A percentile compares a stretch with the other conserved stretches of the same genome.
phyloP scores from a whole-genome alignment of 2,797 vertebrate genomes.

The Melanogrammus aeglefinus region DNA sequence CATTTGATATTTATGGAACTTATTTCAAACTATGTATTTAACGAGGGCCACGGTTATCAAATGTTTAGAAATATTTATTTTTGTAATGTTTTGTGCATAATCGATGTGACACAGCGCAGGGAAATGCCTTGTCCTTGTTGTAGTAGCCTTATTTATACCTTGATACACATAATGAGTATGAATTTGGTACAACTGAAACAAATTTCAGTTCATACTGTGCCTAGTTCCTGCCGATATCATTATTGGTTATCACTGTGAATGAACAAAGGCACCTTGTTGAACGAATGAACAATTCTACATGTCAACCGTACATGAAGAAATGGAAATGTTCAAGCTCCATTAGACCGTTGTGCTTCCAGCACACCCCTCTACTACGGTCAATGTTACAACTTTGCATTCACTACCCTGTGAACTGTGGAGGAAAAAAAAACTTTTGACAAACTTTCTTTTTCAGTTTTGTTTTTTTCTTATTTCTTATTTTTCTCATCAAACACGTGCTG shows the following conservation, averaged over 20 bases:
- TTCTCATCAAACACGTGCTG: neutral
- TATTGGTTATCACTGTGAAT: neutral
- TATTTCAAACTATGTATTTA: neutral
- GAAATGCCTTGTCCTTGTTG: neutral
- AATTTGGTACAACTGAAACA: neutral
- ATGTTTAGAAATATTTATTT: neutral
- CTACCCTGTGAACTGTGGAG: too few relatives aligned
- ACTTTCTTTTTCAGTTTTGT: too few relatives aligned
- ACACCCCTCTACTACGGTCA: too few relatives aligned
- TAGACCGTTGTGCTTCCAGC: too few relatives aligned
- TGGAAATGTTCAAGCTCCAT: too few relatives aligned
- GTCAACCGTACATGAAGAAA: too few relatives aligned
- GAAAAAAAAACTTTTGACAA: neutral
- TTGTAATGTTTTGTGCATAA: neutral
- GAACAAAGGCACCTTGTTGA: neutral
- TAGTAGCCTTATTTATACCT: neutral
- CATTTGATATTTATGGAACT: neutral
- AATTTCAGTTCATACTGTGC: neutral
- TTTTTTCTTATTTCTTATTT: too few relatives aligned
- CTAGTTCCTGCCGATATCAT: neutral
- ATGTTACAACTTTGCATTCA: neutral
- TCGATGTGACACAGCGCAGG: neutral
- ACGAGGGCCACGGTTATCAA: neutral
- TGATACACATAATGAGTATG: neutral
- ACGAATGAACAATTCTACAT: too few relatives aligned